A percentile compares a stretch with the other conserved stretches of the same genome.
Evolutionary conservation across 2,797 vertebrate species (phyloP).

Genomic region (Periparus ater): DNA sequence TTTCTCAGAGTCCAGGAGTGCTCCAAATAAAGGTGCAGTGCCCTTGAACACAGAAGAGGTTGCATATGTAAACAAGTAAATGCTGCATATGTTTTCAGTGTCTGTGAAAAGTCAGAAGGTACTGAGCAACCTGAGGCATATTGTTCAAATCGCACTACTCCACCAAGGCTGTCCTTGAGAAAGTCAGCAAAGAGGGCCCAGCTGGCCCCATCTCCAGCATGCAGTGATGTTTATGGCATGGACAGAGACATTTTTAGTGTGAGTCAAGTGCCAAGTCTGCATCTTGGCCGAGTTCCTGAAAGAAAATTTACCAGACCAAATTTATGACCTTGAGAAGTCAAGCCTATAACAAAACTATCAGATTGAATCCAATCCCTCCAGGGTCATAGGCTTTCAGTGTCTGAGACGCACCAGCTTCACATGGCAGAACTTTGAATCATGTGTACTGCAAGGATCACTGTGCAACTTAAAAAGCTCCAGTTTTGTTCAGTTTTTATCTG

Average conservation of each 20-base stretch:
- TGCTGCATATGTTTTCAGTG: background rate
- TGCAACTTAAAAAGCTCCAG: background rate
- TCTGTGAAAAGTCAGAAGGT: background rate
- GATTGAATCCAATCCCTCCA: background rate
- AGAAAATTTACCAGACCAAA: background rate
- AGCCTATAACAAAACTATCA: background rate
- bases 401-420: background rate
- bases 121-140: background rate
- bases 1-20: background rate
- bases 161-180: background rate
- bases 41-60: background rate
- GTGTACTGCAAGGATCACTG: background rate
- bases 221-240: slow-evolving; percentile 17
- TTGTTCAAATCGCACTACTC: background rate
- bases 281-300: background rate
- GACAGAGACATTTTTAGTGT: background rate
- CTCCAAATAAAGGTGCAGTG: background rate
- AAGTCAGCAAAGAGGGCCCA: background rate
- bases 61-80: background rate
- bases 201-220: background rate
- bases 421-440: background rate
- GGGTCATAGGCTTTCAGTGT: background rate
- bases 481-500: background rate
- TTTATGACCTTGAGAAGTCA: slow-evolving; percentile 11
- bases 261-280: background rate